Evolutionary conservation across 2,888 invertebrate genomes (phyloP), one percentile per base, ranked within the genome.

Genomic region (Prenolepis imparis): DNA sequence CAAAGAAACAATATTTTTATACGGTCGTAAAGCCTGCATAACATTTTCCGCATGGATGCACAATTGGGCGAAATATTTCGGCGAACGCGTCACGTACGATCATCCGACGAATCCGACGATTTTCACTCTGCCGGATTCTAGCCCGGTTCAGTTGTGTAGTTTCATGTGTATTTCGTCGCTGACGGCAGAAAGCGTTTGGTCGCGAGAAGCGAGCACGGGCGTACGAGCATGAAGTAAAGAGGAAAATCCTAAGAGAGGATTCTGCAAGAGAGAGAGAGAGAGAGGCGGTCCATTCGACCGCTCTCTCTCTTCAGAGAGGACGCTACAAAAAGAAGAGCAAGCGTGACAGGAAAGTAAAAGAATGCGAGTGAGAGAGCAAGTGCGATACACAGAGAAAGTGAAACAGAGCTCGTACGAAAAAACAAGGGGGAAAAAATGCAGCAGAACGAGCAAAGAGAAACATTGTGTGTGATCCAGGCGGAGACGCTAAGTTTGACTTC

Each of bases 251-350:
- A 52, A 73, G 36, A 59, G 36, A 78, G 18, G 55, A 68, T 75
- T 67, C 21, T 15, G 63, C 36, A n/a, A 82, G 73, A 28, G 28
- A 28, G 28, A 28, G 28, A 28, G 28, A 28, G 28, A 82, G 73
- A 66, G 39, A 66, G 39, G 4, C 41, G 64, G 80, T 77, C 57
- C 55, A 68, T 84, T 84, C 64, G 86, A 66, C 81, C 78, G 78
- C 86, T 24, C 28, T 28, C 28, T 28, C 28, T 28, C 55, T 74
- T 81, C 61, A 55, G 77, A 67, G 67, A 61, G 66, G 57, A 85
- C 70, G 68, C 57, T 64, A 55, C 48, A 75, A 72, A 72, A 77
- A 67, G 44, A 72, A 28, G 67, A 80, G 64, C 32, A 68, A 61
- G 52, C 59, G 64, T 70, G 67, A 72, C 82, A 73, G 55, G 78